Percentiles rank a stretch among this genome's conserved stretches.
Evolutionary conservation across 2,113 vertebrate genomes (phyloP).

Genomic region (Boulengeromyrus knoepffleri): DNA sequence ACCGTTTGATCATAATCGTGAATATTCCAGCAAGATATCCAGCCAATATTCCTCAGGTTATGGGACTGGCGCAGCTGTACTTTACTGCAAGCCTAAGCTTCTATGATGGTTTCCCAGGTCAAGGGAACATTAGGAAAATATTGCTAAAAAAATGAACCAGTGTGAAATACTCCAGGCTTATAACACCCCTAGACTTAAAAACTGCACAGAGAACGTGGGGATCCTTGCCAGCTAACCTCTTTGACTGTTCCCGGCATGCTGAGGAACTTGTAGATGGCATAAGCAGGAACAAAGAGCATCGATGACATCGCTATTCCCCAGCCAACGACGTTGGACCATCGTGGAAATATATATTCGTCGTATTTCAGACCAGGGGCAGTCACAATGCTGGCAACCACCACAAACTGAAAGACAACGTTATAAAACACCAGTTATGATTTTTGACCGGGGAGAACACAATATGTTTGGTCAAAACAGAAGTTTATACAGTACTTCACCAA

Average conservation of each 20-base stretch:
- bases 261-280: conserved; percentile 83
- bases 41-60: conserved; percentile 19
- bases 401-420: conserved; percentile 64
- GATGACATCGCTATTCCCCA: conserved; percentile 90
- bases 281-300: conserved; percentile 83
- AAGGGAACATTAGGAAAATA: background rate
- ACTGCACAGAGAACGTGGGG: background rate
- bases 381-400: conserved; percentile 86
- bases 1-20: conserved; percentile 37
- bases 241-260: conserved; percentile 73
- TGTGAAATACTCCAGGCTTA: background rate
- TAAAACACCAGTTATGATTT: conserved; percentile 16
- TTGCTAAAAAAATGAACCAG: background rate
- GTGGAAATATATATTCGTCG: conserved; percentile 82
- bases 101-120: background rate
- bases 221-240: conserved; percentile 66
- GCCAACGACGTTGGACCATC: conserved; percentile 80
- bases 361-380: conserved; percentile 81
- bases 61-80: background rate
- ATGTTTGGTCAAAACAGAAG: conserved; percentile 32
- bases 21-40: conserved; percentile 2
- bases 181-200: background rate
- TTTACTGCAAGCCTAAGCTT: background rate
- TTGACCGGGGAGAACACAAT: background rate
- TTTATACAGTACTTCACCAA: conserved; percentile 4